These are phyloP conservation scores for Heterocephalus glaber DNA, from an alignment of 2,113 vertebrate genomes.

Conservation along the genomic window DNA sequence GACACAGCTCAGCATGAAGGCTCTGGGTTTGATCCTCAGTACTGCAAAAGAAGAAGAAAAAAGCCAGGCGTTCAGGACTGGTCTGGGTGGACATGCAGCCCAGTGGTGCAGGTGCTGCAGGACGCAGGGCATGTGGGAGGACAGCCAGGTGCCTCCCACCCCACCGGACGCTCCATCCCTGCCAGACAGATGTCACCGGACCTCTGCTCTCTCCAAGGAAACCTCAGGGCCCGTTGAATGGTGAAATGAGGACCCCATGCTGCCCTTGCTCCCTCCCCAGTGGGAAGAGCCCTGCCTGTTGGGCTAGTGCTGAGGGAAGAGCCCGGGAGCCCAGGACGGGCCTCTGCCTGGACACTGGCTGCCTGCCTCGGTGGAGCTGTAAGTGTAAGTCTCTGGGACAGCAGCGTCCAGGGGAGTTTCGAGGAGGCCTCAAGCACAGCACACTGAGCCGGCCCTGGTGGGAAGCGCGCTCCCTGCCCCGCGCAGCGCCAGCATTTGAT, in stretches of 20 bases:
- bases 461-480: background rate
- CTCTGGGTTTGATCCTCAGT: background rate
- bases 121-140: background rate
- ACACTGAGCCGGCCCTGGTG: background rate
- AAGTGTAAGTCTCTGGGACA: background rate
- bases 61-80: background rate
- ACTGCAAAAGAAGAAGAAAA: background rate
- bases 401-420: background rate
- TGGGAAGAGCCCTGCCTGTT: background rate
- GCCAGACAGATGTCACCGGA: background rate
- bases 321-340: background rate
- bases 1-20: background rate
- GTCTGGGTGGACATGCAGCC: too few relatives aligned
- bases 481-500: constrained; percentile 62
- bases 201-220: background rate
- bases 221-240: background rate
- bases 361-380: background rate
- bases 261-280: background rate
- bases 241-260: background rate
- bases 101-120: background rate
- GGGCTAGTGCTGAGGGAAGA: background rate
- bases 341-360: background rate
- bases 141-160: background rate
- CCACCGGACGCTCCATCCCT: background rate
- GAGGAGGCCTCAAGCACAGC: background rate